phyloP scores from a whole-genome alignment of 2,888 invertebrate genomes.

The Drosophila antonietae region DNA sequence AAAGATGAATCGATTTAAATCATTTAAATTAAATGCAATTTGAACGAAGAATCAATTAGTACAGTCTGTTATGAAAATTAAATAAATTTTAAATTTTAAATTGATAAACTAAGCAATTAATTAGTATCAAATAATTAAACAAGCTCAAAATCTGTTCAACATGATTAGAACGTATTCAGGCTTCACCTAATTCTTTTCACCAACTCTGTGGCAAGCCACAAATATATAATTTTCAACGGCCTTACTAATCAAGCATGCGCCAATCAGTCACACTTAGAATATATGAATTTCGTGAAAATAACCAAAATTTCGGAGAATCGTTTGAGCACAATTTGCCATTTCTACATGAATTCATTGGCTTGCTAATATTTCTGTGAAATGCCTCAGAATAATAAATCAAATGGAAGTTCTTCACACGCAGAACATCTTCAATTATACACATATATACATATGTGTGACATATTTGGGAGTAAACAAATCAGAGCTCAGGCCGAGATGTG shows the following conservation, averaged over 20 bases:
- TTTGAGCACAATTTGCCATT: neutral
- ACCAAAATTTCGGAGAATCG: neutral
- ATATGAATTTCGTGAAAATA: neutral
- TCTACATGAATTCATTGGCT: neutral
- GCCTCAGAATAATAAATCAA: constrained; percentile 17
- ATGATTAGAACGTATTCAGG: no score
- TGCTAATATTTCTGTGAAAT: neutral
- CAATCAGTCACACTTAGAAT: neutral
- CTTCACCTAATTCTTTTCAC: no score
- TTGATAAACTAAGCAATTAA: no score
- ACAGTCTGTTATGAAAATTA: no score
- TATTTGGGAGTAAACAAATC: constrained; percentile 28
- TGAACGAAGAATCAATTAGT: no score
- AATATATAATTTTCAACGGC: neutral
- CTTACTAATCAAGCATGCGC: neutral
- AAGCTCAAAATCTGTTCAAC: no score
- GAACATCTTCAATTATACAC: constrained; percentile 1
- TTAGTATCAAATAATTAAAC: no score
- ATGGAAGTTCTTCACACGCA: constrained; percentile 8
- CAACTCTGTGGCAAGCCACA: neutral
- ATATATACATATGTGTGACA: constrained; percentile 3
- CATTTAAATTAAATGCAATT: no score
- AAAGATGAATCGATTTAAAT: no score
- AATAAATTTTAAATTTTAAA: no score
- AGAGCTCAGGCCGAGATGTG: neutral